phyloP scores from a whole-genome alignment of 30 jellyfish, hydroid and myxozoan genomes.

The Aurelia aurita complex sp. Pacific region DNA sequence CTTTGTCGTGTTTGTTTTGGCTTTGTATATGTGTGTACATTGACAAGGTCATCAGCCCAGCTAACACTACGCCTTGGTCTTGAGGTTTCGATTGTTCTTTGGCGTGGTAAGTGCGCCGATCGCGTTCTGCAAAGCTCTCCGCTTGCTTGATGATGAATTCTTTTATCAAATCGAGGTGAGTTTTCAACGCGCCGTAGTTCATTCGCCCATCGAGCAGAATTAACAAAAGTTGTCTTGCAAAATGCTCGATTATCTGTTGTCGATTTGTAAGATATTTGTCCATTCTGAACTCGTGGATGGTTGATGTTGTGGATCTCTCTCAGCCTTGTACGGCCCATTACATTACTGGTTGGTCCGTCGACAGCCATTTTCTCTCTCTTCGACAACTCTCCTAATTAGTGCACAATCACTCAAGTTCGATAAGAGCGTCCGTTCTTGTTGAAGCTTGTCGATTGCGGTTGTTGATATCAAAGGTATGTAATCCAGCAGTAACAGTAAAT shows the following conservation, averaged over 20 bases:
- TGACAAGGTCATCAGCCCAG: conserved; percentile 75
- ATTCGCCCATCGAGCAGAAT: conserved; percentile 52
- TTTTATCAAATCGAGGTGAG: neutral
- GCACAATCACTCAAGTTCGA: too few relatives aligned
- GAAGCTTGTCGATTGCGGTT: too few relatives aligned
- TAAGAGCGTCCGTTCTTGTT: too few relatives aligned
- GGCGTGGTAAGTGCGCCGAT: conserved; percentile 55
- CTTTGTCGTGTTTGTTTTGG: conserved; percentile 54
- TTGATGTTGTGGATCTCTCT: conserved; percentile 57
- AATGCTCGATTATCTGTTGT: conserved; percentile 19
- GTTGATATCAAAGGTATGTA: too few relatives aligned
- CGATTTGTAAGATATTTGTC: neutral
- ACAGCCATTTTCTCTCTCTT: neutral
- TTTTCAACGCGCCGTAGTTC: conserved; percentile 30
- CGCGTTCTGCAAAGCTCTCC: conserved; percentile 35
- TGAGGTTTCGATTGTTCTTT: conserved; percentile 31
- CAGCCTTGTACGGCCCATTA: conserved; percentile 29
- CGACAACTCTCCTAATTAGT: too few relatives aligned
- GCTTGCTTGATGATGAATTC: neutral
- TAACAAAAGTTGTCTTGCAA: conserved; percentile 48
- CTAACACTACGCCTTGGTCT: conserved; percentile 64
- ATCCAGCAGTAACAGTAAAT: too few relatives aligned
- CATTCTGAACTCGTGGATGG: neutral
- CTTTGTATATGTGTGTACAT: conserved; percentile 55
- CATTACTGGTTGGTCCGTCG: neutral